A percentile compares a stretch with the other conserved stretches of the same genome.
Evolutionary conservation across 2,888 invertebrate genomes (phyloP).

Genomic region (Acanthacorydalis orientalis): DNA sequence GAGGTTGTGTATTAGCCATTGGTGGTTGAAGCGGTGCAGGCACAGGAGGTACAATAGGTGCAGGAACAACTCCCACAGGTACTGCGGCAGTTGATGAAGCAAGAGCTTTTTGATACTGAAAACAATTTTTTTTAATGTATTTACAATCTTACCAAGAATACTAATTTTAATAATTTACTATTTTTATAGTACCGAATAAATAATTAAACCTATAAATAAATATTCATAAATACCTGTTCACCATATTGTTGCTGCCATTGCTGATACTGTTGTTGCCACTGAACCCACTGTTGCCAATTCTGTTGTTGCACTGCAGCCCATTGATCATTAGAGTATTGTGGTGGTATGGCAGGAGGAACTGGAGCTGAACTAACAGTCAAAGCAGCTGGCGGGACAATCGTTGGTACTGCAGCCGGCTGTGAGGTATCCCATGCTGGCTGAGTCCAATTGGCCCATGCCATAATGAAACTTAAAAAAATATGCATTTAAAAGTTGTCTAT

Average conservation of each 20-base stretch:
- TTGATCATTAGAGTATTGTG: slow-evolving; percentile 43
- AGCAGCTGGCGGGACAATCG: background rate
- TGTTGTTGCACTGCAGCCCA: slow-evolving; percentile 54
- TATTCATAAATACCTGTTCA: slow-evolving; percentile 37
- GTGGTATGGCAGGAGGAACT: slow-evolving; percentile 12
- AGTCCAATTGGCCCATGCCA: background rate
- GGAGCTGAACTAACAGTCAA: slow-evolving; percentile 14
- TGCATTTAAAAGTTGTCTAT: too few species aligned
- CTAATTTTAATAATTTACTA: background rate
- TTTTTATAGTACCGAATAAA: background rate
- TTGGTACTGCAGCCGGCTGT: background rate
- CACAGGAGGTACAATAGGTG: slow-evolving; percentile 12
- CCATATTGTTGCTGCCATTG: slow-evolving; percentile 64
- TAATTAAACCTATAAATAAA: background rate
- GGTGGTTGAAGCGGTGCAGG: slow-evolving; percentile 17
- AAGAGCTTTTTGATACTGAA: slow-evolving; percentile 30
- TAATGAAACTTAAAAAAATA: background rate
- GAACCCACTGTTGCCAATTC: slow-evolving; percentile 57
- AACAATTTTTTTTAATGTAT: slow-evolving; percentile 12
- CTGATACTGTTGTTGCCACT: slow-evolving; percentile 62
- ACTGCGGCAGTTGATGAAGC: slow-evolving; percentile 9
- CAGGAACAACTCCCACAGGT: background rate
- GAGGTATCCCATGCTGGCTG: background rate
- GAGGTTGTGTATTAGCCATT: slow-evolving; percentile 18
- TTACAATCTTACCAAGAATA: background rate